Evolutionary conservation across 2,888 invertebrate genomes (phyloP), one percentile per base, ranked within the genome.

Genomic region (Morinoia aosen): DNA sequence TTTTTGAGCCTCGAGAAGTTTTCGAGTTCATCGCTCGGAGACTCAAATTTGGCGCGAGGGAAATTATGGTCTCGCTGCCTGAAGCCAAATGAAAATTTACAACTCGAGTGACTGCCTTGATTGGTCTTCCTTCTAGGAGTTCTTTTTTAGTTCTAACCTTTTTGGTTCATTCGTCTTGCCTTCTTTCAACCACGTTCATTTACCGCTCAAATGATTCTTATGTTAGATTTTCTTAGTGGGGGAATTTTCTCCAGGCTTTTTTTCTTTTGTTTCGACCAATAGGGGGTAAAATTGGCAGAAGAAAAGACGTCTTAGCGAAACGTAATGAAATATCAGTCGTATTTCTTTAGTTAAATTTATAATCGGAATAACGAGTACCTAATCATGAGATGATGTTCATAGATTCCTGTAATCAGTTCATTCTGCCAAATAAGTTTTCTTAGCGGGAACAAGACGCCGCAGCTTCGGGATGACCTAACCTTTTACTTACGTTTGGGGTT

Each of bases 71-170:
- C 57, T 25, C 56, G 90, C 93, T 33, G 57, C 56, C 93, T 93
- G 93, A 33, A 93, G 93, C 93, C 93, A 93, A 93, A 93, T 93
- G 93, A 93, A 93, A 93, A 93, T 93, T 93, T 93, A 57, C 56
- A 93, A 93, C 56, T 93, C 93, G 57, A 93, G 93, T 93, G 93
- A 93, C 93, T 93, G 48, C 57, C 93, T 57, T 93, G 57, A 93
- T 93, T 93, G 93, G 48, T 40, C 90, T 90, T 90, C 90, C 48
- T 93, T 93, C 57, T 10, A 56, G 58, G 57, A 93, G 58, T 57
- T n/a, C 58, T 93, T 57, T 57, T 93, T 90, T 90, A 48, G 90
- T 90, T 40, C 40, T 19, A 39, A 33, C 12, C 39, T 90, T 90
- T 90, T 76, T 76, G 19, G 33, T 76, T 76, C 76, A 33, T 76